A percentile compares a stretch with the other conserved stretches of the same genome.
Conservation (phyloP, 2,888 invertebrate genomes). For the Plusia festucae region DNA sequence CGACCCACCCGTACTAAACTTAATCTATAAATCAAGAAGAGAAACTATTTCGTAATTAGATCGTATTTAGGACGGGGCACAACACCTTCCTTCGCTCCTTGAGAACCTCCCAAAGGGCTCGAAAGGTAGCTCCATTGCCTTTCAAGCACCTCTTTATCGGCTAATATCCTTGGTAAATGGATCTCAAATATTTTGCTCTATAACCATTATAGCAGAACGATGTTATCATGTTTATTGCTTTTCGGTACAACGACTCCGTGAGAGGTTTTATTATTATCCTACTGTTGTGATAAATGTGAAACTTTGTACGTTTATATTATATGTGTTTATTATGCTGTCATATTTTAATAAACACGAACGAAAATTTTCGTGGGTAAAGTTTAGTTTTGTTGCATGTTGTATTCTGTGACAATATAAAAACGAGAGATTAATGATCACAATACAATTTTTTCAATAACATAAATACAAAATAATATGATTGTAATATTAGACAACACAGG, state of each 20-base stretch:
- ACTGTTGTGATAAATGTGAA: conserved; percentile 41
- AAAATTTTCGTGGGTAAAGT: neutral
- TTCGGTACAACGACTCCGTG: conserved; percentile 58
- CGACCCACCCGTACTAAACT: conserved; percentile 80
- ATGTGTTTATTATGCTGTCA: neutral
- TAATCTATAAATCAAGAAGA: conserved; percentile 90
- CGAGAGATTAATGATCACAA: neutral
- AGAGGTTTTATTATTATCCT: conserved; percentile 58
- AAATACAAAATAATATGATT: neutral
- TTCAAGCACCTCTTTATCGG: conserved; percentile 88
- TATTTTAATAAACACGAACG: neutral
- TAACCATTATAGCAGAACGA: conserved; percentile 79
- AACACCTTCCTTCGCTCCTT: conserved; percentile 85
- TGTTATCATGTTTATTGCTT: conserved; percentile 83
- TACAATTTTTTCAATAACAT: too few relatives aligned
- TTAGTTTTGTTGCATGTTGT: neutral
- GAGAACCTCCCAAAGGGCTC: conserved; percentile 86
- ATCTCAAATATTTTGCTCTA: conserved; percentile 85
- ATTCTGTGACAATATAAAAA: neutral
- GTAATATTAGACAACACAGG: conserved; percentile 44
- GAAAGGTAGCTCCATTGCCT: conserved; percentile 84
- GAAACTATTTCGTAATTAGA: conserved; percentile 90
- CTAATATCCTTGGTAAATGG: conserved; percentile 88
- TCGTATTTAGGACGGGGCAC: conserved; percentile 88
- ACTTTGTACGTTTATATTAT: neutral